phyloP scores from a whole-genome alignment of 1,140 invertebrate genomes.

The Metopolophium dirhodum region DNA sequence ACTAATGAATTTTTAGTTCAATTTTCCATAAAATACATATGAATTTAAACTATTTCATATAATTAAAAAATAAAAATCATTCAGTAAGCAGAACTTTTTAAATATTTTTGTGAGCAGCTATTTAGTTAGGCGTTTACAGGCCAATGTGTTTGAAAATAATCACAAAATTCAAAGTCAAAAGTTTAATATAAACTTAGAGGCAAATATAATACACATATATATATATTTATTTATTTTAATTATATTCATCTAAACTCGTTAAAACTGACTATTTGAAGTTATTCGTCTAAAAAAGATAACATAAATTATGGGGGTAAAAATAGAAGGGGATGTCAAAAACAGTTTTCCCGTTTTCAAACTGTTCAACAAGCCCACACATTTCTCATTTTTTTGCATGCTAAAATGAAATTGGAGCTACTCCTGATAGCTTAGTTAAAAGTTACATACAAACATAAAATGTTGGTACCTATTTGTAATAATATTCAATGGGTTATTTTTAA shows the following conservation, averaged over 20 bases:
- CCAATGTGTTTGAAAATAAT: neutral
- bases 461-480: neutral
- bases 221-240: neutral
- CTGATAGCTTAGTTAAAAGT: neutral
- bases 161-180: neutral
- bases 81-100: neutral
- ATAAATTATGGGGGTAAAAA: constrained; percentile 49
- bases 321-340: constrained; percentile 44
- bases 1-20: neutral
- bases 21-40: too few relatives aligned
- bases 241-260: constrained; percentile 32
- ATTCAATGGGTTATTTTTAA: neutral
- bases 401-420: neutral
- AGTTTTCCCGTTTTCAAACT: constrained; percentile 17
- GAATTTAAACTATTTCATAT: too few relatives aligned
- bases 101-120: neutral
- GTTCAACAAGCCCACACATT: constrained; percentile 20
- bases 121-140: neutral
- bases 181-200: neutral
- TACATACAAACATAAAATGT: neutral
- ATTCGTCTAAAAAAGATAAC: constrained; percentile 42
- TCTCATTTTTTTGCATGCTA: neutral
- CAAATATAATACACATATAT: neutral
- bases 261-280: constrained; percentile 45
- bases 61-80: neutral